Percentiles rank a stretch among this genome's conserved stretches.
Evolutionary conservation across 2,888 invertebrate genomes (phyloP).

Genomic region (Enoplolaimus lenunculus): DNA sequence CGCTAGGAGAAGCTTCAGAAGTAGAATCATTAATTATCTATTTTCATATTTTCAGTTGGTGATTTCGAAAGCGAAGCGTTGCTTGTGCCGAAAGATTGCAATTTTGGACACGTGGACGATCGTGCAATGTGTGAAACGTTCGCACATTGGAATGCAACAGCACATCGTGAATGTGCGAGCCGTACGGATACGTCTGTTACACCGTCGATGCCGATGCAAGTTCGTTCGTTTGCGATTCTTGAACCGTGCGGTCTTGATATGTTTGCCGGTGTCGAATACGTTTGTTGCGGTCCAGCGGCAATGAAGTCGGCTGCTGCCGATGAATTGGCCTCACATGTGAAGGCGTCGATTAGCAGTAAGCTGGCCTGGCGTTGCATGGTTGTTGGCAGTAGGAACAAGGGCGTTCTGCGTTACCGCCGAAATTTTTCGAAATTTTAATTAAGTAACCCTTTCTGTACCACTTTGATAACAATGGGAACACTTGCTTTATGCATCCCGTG

Average conservation of each 20-base stretch:
- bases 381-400: too few species aligned
- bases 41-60: constrained; percentile 47
- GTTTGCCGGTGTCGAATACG: constrained; percentile 96
- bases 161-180: constrained; percentile 30
- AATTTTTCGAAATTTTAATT: too few species aligned
- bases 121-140: constrained; percentile 88
- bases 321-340: background rate
- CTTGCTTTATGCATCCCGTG: too few species aligned
- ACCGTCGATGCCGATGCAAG: constrained; percentile 43
- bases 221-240: constrained; percentile 89
- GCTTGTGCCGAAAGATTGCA: constrained; percentile 89
- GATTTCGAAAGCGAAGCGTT: constrained; percentile 97
- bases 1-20: too few species aligned
- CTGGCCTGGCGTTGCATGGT: too few species aligned
- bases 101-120: constrained; percentile 97
- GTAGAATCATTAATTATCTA: too few species aligned
- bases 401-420: too few species aligned
- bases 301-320: too few species aligned
- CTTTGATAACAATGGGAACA: too few species aligned
- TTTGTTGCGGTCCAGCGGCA: constrained; percentile 57
- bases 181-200: background rate
- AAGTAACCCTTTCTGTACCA: too few species aligned
- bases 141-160: constrained; percentile 68
- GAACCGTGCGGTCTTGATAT: constrained; percentile 90
- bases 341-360: background rate